Evolutionary conservation across 1,140 invertebrate species (phyloP).

Genomic region (Drosophila sucinea): DNA sequence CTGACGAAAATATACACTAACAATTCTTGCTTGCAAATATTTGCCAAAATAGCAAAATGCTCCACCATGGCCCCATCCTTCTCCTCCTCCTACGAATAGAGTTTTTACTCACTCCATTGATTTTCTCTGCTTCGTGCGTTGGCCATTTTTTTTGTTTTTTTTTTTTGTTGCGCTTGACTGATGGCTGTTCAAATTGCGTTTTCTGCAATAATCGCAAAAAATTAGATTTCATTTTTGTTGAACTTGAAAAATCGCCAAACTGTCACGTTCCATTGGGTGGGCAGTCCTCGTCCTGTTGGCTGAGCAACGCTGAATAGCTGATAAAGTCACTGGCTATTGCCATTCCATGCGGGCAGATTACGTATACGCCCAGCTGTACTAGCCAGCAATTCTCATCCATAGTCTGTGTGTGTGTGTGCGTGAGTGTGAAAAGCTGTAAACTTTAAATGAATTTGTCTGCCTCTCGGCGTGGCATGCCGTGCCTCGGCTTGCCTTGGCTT

Average conservation of each 20-base stretch:
- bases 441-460: slow-evolving; percentile 66
- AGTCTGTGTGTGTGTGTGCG: slow-evolving; percentile 12
- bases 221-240: slow-evolving; percentile 59
- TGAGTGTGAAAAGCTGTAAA: slow-evolving; percentile 32
- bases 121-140: neutral
- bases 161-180: slow-evolving; percentile 36
- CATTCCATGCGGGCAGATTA: slow-evolving; percentile 45
- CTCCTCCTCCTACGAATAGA: neutral
- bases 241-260: slow-evolving; percentile 68
- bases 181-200: slow-evolving; percentile 58
- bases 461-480: slow-evolving; percentile 1
- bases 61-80: neutral
- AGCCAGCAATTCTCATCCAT: slow-evolving; percentile 24
- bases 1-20: slow-evolving; percentile 41
- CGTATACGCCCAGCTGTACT: slow-evolving; percentile 56
- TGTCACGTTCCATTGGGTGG: slow-evolving; percentile 63
- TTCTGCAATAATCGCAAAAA: slow-evolving; percentile 70
- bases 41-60: slow-evolving; percentile 48
- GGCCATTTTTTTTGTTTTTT: neutral
- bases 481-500: neutral
- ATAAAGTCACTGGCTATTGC: slow-evolving; percentile 34
- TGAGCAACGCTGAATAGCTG: slow-evolving; percentile 44
- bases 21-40: slow-evolving; percentile 46
- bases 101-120: neutral
- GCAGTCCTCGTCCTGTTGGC: slow-evolving; percentile 7